Evolutionary conservation across 1,140 invertebrate genomes (phyloP).

Genomic region (Sinella curviseta): DNA sequence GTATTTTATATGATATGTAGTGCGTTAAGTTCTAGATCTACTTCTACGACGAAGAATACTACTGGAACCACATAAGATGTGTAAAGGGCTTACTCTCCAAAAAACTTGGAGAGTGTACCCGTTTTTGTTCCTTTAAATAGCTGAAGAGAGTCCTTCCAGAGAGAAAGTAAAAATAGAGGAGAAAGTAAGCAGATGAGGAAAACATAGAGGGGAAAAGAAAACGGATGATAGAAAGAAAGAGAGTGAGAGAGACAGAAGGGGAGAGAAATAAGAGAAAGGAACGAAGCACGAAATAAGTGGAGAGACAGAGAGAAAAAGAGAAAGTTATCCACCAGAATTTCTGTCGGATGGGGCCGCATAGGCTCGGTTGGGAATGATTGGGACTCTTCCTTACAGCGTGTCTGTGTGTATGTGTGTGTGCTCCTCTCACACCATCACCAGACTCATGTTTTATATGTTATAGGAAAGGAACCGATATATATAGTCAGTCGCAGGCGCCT

Average conservation of each 20-base stretch:
- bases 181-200: not conserved
- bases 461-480: not conserved
- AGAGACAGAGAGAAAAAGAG: not conserved
- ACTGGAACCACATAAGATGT: not conserved
- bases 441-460: not conserved
- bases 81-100: not conserved
- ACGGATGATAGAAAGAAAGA: not conserved
- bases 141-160: not conserved
- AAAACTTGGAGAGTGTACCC: not conserved
- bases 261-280: constrained; percentile 21
- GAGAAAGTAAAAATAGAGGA: not conserved
- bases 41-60: not conserved
- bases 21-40: not conserved
- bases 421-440: not conserved
- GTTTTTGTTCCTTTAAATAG: constrained; percentile 12
- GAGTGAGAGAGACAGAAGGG: constrained; percentile 1
- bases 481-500: constrained; percentile 8
- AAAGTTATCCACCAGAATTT: constrained; percentile 12
- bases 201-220: not conserved
- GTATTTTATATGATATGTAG: not conserved
- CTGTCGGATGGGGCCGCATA: constrained; percentile 10
- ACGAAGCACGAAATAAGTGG: not conserved
- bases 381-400: not conserved
- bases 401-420: not conserved
- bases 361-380: constrained; percentile 24